Base-by-base conservation (phyloP, 2,888 invertebrate genomes). In the Lutraria lutraria region DNA sequence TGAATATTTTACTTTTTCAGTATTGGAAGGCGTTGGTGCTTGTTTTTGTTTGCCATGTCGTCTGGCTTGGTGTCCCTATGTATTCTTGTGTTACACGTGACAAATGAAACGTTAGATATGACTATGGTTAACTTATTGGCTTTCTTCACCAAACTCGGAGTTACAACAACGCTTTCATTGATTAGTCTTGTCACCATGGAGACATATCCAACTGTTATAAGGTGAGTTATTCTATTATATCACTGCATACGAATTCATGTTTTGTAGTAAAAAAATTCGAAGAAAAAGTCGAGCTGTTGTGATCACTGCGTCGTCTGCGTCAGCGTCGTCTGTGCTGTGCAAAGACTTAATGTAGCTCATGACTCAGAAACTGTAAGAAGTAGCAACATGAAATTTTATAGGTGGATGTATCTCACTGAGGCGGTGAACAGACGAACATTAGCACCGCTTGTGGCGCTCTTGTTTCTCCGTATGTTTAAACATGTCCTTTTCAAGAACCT, bases 11-110 rank as follows among this genome's bases (percentile, higher is more conserved):
- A 85, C 83, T 83, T 10, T 92, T 92, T 53, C 93, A 95, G 95
- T 89, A 92, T 95, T 34, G 95, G 95, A 8, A 93, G 95, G 21
- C 93, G 95, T 29, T 95, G 95, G 95, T 94, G 95, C 83, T 83
- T 95, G 87, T 95, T 95, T 88, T 91, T 95, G 21, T 95, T 94
- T 90, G 91, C 94, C 16, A 94, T 94, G 85, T 94, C 95, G n/a
- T 94, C 95, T 19, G 95, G 95, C n/a, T 93, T 95, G 34, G 93
- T 94, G 19, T 89, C 95, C 53, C 89, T 94, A 86, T 95, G 94
- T 84, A 93, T 95, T 76, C 90, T 95, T 53, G 93, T 95, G 15
- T 90, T 95, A 0, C 94, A 95, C 88, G 93, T 95, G 89, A 95
- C 94, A 72, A 95, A 95, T 72, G 94, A 94, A 56, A 92, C 93